Base-by-base conservation (phyloP, 1,140 invertebrate species). In the Eubasilissa regina region DNA sequence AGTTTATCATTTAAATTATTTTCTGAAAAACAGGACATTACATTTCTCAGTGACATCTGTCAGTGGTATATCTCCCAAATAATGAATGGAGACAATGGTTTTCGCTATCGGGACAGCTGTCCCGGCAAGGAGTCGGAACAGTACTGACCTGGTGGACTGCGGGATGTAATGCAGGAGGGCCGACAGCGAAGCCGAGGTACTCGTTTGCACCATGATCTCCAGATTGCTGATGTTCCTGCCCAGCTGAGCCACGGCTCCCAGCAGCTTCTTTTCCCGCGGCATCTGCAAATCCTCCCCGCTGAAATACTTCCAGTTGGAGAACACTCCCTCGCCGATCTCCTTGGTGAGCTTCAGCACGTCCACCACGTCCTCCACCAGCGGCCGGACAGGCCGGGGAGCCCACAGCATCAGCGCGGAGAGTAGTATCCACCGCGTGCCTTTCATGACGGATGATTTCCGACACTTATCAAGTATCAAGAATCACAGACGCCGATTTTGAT, bases 231-330 rank as follows among this genome's bases (percentile, higher is more conserved):
- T 82, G 0, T 84, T 82, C 6, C 83, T 83, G 6, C 75, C 84
- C 25, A 84, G 68, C 35, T 55, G 68, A 0, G 70, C 85, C 0
- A 90, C 83, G 25, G 86, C 83, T 1, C 48, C 55, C 70, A 75
- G 51, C 55, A 75, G 62, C 48, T 51, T 85, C 35, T 89, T 88
- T 25, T 92, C 84, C 19, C 93, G 83, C 0, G 93, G 91, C 70
- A 92, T 86, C 15, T 91, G 91, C 1, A 92, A 88, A 12, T 89
- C 89, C 0, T 90, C 87, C 3, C 89, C 85, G 11, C 91, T 89
- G 9, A 93, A 87, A 17, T 92, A 83, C 53, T 93, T 90, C 92
- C 92, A 93, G 3, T 91, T 90, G 75, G 92, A 91, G 0, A 93
- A 83, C 10, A 92, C 84, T 0, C 91, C 89, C 4, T 89, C 87